These are phyloP conservation scores for Bos taurus DNA, from an alignment of 2,113 vertebrate species.

Conservation along the genomic window ARS-UCD2.0 NC_037333.1:20678001-20678500, in stretches of 20 bases:
- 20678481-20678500: background rate
- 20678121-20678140: background rate
- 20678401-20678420: background rate
- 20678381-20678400: background rate
- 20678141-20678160: background rate
- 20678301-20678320: background rate
- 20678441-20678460: background rate
- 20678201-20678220: background rate
- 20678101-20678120: background rate
- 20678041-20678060: background rate
- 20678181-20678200: background rate
- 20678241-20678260: background rate
- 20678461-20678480: background rate
- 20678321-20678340: background rate
- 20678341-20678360: background rate
- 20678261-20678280: background rate
- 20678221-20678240: background rate
- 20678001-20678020: background rate
- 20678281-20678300: background rate
- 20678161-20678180: background rate
- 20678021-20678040: background rate
- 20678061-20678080: background rate
- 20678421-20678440: background rate
- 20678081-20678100: background rate
- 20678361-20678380: background rate